phyloP scores from a whole-genome alignment of 2,888 invertebrate species.

The Lasioglossum oenotherae region DNA sequence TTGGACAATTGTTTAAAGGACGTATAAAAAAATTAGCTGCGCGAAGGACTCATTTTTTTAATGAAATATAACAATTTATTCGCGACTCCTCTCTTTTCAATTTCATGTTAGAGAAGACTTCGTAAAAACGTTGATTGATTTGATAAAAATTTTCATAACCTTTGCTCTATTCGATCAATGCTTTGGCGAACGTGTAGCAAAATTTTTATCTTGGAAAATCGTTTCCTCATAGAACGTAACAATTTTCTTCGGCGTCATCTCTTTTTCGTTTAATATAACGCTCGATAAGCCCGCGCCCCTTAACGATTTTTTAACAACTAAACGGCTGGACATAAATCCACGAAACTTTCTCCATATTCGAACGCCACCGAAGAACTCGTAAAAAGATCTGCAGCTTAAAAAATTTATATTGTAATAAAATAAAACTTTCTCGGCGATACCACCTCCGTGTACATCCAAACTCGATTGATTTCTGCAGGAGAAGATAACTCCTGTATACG shows the following conservation, averaged over 20 bases:
- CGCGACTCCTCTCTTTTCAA: not conserved
- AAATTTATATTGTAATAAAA: not conserved
- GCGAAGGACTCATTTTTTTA: too few species aligned
- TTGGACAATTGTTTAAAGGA: too few species aligned
- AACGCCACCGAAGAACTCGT: not conserved
- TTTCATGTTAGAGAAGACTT: not conserved
- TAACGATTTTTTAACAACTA: not conserved
- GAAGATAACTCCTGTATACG: not conserved
- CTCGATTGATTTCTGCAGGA: not conserved
- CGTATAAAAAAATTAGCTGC: too few species aligned
- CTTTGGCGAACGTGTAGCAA: not conserved
- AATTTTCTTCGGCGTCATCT: not conserved
- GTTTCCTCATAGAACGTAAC: not conserved
- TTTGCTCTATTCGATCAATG: not conserved
- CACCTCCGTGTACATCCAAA: not conserved
- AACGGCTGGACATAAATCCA: not conserved
- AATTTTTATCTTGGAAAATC: not conserved
- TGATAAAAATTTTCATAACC: not conserved
- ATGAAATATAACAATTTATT: too few species aligned
- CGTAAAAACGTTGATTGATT: not conserved
- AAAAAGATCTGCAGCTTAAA: not conserved
- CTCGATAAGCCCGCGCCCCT: not conserved
- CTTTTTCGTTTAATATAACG: not conserved
- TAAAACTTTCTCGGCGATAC: not conserved
- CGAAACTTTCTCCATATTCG: not conserved